Evolutionary conservation across 2,888 invertebrate genomes (phyloP).

Genomic region (Epirrhoe tristata): DNA sequence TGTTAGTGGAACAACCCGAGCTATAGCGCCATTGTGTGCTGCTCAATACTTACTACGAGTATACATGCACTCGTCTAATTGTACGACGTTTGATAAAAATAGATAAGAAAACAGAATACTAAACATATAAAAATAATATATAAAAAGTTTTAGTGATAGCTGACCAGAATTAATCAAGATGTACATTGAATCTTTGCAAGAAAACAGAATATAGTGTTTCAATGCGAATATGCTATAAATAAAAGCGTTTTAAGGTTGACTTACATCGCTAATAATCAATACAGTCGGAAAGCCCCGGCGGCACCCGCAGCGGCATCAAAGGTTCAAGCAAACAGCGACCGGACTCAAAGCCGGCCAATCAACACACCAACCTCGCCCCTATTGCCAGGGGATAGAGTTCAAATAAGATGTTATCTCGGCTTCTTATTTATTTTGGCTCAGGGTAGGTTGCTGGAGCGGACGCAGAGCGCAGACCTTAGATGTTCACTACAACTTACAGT

Average conservation of each 20-base stretch:
- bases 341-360: not conserved
- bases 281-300: not conserved
- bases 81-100: too few relatives aligned
- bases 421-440: constrained; percentile 6
- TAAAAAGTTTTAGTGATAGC: too few relatives aligned
- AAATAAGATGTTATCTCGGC: not conserved
- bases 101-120: too few relatives aligned
- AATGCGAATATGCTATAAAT: not conserved
- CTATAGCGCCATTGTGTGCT: not conserved
- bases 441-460: not conserved
- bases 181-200: not conserved
- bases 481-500: too few relatives aligned
- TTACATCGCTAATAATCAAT: not conserved
- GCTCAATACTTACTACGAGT: not conserved
- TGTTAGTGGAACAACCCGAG: constrained; percentile 3
- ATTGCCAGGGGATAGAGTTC: not conserved
- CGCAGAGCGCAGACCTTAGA: too few relatives aligned
- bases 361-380: not conserved
- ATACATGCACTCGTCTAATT: too few relatives aligned
- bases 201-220: not conserved
- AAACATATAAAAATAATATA: too few relatives aligned
- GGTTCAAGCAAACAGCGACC: constrained; percentile 1
- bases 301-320: constrained; percentile 5
- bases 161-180: too few relatives aligned
- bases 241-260: not conserved